Base-by-base conservation (phyloP, 2,888 invertebrate genomes). In the Calliphora vomitoria region DNA sequence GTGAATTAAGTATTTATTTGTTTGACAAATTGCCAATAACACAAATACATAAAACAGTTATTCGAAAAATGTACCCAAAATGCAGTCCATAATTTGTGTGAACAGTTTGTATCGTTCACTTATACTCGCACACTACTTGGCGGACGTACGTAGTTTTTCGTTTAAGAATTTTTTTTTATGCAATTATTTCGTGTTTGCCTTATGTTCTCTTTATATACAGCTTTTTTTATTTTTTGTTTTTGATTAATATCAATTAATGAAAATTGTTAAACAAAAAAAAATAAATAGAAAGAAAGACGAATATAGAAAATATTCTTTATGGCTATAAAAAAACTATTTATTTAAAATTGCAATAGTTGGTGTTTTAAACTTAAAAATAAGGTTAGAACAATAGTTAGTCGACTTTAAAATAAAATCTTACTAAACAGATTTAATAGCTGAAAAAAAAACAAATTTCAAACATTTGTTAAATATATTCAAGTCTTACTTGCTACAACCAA, bases 241-340 rank as follows among this genome's bases (percentile, higher is more conserved):
- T 86, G 58, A 84, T 83, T 87, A 81, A 87, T 86, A 80, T 83
- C 82, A 86, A 86, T 86, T 86, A 83, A 86, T 74, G 83, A 69
- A 80, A 86, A 86, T 86, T 75, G 80, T 82, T 50, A 66, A 80
- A 80, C 15, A 62, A 66, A 53, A 62, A 62, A 25, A 25, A 25
- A 25, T 25, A 25, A 2, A 8, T 20, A 18, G 4, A 53, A 64
- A 50, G 10, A 66, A 25, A 72, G 41, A 25, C 55, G 55, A 15
- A 8, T 13, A 41, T 20, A 35, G 6, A 74, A 66, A 11, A n/a
- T 69, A 47, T 25, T 25, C 41, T 31, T 8, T 68, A 68, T 6
- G 31, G 15, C 25, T 31, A 69, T 69, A 31, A 47, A 35, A 50
- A 50, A 11, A 13, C 20, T 58, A 25, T 58, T 58, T 25, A 25